Percentiles rank a stretch among this genome's conserved stretches.
Conservation (phyloP, 2,797 vertebrate genomes). For the Mastacembelus armatus region DNA sequence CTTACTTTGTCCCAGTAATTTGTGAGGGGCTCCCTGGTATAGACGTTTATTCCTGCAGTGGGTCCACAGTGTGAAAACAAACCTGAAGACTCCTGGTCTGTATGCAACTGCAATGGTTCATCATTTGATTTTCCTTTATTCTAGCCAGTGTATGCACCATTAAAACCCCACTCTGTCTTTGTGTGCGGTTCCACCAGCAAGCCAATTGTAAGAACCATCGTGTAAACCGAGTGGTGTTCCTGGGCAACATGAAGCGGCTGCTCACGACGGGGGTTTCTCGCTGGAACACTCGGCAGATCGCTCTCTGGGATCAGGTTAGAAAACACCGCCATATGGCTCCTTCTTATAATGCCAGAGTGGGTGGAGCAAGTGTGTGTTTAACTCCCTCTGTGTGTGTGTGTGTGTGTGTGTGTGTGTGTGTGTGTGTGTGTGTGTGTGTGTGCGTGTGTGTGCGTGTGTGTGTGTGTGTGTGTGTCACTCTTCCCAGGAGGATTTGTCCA, state of each 20-base stretch:
- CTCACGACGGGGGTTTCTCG: slow-evolving; percentile 96
- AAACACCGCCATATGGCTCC: slow-evolving; percentile 33
- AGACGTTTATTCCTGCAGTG: background rate
- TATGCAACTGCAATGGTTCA: background rate
- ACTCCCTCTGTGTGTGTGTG: slow-evolving; percentile 41
- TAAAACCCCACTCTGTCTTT: slow-evolving; percentile 11
- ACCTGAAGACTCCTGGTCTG: background rate
- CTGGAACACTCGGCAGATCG: slow-evolving; percentile 98
- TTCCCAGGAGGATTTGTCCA: slow-evolving; percentile 93
- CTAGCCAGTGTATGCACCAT: background rate
- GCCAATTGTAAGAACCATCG: slow-evolving; percentile 96
- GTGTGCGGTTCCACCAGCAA: slow-evolving; percentile 81
- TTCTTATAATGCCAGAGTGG: slow-evolving; percentile 23
- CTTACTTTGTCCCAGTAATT: background rate
- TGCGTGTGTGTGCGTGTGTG: too few relatives aligned
- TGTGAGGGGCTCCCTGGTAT: too few relatives aligned
- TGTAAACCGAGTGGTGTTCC: slow-evolving; percentile 95
- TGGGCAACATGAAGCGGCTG: slow-evolving; percentile 95
- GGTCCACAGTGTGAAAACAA: background rate
- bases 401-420: slow-evolving; percentile 44
- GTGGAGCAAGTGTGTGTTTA: slow-evolving; percentile 29
- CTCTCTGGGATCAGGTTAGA: slow-evolving; percentile 98
- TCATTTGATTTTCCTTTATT: too few relatives aligned
- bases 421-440: slow-evolving; percentile 49
- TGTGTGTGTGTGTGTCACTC: slow-evolving; percentile 38